These are phyloP conservation scores for Alouatta palliata DNA, from an alignment of 2,113 vertebrate species.

Conservation along the genomic window DNA sequence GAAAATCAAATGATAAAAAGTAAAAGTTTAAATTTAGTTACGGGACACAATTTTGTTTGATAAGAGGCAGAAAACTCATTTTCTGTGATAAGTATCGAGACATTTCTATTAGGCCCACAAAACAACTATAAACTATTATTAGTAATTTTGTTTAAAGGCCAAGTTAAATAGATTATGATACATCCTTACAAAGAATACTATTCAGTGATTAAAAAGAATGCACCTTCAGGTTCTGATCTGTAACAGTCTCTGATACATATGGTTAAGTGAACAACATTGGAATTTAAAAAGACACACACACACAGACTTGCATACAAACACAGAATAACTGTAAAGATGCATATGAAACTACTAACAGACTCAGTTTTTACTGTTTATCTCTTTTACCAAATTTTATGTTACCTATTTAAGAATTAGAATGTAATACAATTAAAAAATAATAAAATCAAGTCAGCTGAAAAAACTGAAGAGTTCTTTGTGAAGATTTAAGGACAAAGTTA, in stretches of 20 bases:
- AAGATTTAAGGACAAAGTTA: conserved; percentile 37
- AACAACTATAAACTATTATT: conserved; percentile 25
- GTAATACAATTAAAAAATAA: conserved; percentile 34
- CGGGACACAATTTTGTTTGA: neutral
- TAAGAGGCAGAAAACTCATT: conserved; percentile 32
- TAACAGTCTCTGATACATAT: conserved; percentile 16
- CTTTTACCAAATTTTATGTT: neutral
- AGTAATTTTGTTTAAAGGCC: neutral
- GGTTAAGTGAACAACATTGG: neutral
- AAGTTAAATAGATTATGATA: conserved; percentile 30
- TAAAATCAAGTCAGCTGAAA: neutral
- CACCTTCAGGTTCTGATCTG: neutral
- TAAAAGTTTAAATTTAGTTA: conserved; percentile 50
- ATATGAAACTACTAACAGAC: neutral
- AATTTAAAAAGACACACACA: neutral
- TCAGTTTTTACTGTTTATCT: neutral
- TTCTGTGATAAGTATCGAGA: conserved; percentile 26
- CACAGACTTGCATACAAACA: neutral
- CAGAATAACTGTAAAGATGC: neutral
- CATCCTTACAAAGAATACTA: conserved; percentile 18
- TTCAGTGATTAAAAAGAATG: neutral
- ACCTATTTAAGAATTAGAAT: conserved; percentile 8
- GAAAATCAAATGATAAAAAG: conserved; percentile 48
- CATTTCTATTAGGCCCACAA: conserved; percentile 11
- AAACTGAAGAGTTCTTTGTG: neutral